Percentiles rank a stretch among this genome's conserved stretches.
Conservation (phyloP, 1,140 invertebrate species). For the Drosophila pruinosa region DNA sequence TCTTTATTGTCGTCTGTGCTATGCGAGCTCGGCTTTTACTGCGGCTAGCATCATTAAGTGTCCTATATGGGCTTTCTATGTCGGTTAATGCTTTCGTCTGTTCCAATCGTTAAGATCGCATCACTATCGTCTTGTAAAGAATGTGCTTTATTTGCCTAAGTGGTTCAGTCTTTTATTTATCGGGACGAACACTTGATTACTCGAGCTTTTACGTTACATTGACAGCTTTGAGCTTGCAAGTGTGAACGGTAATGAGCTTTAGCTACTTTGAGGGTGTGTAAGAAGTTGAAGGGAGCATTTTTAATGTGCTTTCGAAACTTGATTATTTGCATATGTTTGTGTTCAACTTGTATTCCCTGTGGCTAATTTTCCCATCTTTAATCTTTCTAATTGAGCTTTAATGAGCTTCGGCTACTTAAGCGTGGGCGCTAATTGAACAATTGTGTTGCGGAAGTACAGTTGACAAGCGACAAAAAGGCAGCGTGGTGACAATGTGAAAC, state of each 20-base stretch:
- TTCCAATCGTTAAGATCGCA: conserved; percentile 7
- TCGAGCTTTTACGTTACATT: background rate
- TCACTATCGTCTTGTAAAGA: background rate
- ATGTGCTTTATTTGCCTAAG: conserved; percentile 1
- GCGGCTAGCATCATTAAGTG: conserved; percentile 12
- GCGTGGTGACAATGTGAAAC: conserved; percentile 16
- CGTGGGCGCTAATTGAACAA: conserved; percentile 35
- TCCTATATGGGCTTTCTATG: background rate
- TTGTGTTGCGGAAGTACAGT: conserved; percentile 42
- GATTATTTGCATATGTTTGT: background rate
- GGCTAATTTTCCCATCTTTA: background rate
- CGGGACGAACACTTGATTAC: background rate
- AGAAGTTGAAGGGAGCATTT: background rate
- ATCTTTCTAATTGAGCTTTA: background rate
- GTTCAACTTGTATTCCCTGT: background rate
- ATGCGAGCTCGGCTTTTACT: conserved; percentile 19
- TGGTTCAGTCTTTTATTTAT: background rate
- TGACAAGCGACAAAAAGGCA: conserved; percentile 11
- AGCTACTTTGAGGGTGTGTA: background rate
- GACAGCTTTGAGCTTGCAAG: background rate
- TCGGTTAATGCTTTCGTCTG: background rate
- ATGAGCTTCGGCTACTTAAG: background rate
- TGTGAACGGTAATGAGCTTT: background rate
- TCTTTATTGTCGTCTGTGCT: conserved; percentile 4
- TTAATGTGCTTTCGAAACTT: background rate